Base-by-base conservation (phyloP, 2,888 invertebrate species). In the Baronia brevicornis region DNA sequence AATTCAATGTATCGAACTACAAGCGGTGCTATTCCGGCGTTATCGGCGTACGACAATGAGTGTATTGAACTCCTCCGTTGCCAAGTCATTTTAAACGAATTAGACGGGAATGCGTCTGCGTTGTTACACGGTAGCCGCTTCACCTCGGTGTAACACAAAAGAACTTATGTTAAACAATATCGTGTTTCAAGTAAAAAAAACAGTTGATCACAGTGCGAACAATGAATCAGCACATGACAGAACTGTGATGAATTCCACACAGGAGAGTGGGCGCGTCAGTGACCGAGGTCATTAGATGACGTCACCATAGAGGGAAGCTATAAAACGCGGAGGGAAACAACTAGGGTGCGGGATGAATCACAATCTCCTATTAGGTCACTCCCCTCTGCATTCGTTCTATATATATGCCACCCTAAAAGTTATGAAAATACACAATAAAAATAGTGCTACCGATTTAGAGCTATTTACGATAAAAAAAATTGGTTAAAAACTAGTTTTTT, bases 261-360 rank as follows among this genome's bases (percentile, higher is more conserved):
- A 51, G 42, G 55, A 54, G 50, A 55, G 57, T 48, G 53, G 43
- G 54, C 63, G 61, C 57, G 61, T 65, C 64, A 60, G 48, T 69
- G 67, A n/a, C n/a, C n/a, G n/a, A n/a, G n/a, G n/a, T n/a, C 69
- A 65, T 46, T 54, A 50, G 51, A 52, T 82, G 79, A 80, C 79
- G 80, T 80, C 80, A 84, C 49, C n/a, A 38, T 39, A 50, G 57
- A 69, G 68, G 75, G 71, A 67, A 64, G 51, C 54, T 52, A 51
- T 56, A 59, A 61, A 62, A 62, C 57, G 46, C 50, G 51, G 54
- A 71, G 73, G 78, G 74, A 61, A 54, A 66, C 59, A 60, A 61
- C 55, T 63, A 75, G 79, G 79, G 80, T 69, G 64, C 54, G 65
- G 70, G 78, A 77, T 84, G 80, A 84, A 77, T 84, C 82, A 82